phyloP scores from a whole-genome alignment of 2,113 vertebrate genomes.

The Tragulus kanchil region DNA sequence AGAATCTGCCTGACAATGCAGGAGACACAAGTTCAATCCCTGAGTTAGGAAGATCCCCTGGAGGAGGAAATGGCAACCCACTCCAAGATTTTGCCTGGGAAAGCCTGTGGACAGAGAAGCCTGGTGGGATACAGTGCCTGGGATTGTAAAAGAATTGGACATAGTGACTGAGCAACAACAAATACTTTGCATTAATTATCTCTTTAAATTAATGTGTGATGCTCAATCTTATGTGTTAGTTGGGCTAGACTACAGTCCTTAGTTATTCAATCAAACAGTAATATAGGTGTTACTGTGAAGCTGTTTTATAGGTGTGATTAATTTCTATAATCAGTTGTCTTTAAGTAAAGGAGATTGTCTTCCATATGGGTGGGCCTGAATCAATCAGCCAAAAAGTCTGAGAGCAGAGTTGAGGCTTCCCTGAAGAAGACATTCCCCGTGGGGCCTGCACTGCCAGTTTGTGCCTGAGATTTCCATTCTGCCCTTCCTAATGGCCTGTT shows the following conservation, averaged over 20 bases:
- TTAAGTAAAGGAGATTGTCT: background rate
- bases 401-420: background rate
- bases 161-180: background rate
- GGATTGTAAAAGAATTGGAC: background rate
- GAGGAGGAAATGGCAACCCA: background rate
- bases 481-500: background rate
- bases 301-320: background rate
- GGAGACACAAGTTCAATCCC: background rate
- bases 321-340: background rate
- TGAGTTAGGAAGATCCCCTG: background rate
- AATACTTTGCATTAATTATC: conserved; percentile 17
- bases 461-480: background rate
- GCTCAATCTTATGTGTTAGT: background rate
- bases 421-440: background rate
- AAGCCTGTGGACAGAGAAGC: background rate
- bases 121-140: background rate
- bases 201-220: background rate
- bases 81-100: background rate
- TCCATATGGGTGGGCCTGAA: background rate
- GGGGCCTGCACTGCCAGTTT: background rate
- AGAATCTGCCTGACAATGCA: background rate
- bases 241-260: background rate
- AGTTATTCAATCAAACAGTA: background rate
- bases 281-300: background rate
- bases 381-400: background rate